Evolutionary conservation across 2,797 vertebrate genomes (phyloP).

Genomic region (Chromis chromis): DNA sequence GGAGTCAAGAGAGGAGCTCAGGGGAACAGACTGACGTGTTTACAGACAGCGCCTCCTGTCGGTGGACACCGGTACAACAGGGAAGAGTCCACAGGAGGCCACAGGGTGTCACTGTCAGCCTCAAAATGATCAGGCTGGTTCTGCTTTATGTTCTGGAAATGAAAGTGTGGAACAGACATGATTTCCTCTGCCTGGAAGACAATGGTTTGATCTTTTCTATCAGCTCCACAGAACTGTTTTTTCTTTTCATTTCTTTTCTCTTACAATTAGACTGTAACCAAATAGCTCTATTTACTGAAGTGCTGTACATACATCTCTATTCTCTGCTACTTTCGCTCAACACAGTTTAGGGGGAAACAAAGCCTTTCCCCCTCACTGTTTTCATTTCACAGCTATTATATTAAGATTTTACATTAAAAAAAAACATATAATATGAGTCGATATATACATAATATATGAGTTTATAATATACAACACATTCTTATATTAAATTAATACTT

Average conservation of each 20-base stretch:
- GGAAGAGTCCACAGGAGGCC: conserved; percentile 8
- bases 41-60: conserved; percentile 34
- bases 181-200: background rate
- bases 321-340: no score
- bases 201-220: background rate
- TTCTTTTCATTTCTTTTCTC: background rate
- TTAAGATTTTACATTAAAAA: no score
- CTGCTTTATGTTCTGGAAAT: background rate
- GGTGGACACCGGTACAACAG: background rate
- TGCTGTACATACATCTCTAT: no score
- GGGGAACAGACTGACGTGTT: accelerated
- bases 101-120: conserved; percentile 63
- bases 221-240: background rate
- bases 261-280: background rate
- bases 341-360: no score
- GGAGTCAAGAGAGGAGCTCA: conserved; percentile 4
- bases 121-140: background rate
- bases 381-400: no score
- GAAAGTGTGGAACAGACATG: background rate
- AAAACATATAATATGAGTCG: no score
- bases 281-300: no score
- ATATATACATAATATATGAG: no score
- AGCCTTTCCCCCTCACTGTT: no score
- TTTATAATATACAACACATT: no score
- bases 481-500: no score